Base-by-base conservation (phyloP, 2,888 invertebrate genomes). In the Ceramica pisi region DNA sequence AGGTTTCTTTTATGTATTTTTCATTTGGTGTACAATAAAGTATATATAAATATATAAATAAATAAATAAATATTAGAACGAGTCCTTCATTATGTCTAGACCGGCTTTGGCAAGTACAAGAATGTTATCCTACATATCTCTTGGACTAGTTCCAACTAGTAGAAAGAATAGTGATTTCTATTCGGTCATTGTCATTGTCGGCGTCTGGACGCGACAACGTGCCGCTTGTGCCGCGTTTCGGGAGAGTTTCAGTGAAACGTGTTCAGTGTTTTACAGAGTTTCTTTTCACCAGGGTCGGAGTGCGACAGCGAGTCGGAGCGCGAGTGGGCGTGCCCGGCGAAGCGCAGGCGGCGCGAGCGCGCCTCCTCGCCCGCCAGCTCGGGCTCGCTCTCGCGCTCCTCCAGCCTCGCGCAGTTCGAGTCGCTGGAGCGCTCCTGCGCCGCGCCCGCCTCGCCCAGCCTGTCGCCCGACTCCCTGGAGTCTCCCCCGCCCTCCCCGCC, bases 321-420 rank as follows among this genome's bases (percentile, higher is more conserved):
- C 78, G 98, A 98, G 93, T 96, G 97, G 91, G 97, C 97, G 77
- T 98, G 98, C 87, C 98, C 98, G 62, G 97, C 97, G 63, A 98
- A 98, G 92, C 96, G 98, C 66, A 96, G 97, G 72, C 96, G 97
- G 77, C 97, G 97, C 88, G 97, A 97, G 87, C 94, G 94, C 78
- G 94, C 92, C 78, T 74, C 89, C 71, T 95, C 95, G 78, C 95
- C 94, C 75, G 84, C 91, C 90, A 95, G 94, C 93, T 81, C 95
- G 88, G 91, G 94, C 90, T 97, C 97, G 61, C 96, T 98, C 19
- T 98, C 98, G 86, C 97, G 98, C 81, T 98, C 98, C 76, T 98
- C 98, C 81, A 98, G 98, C 85, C 96, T 98, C 78, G 96, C 98
- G 78, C 98, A 98, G 93, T 98, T 98, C 92, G 98, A 98, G 94